These are phyloP conservation scores for Coleophora deauratella DNA, from an alignment of 2,888 invertebrate species.

Conservation along the genomic window DNA sequence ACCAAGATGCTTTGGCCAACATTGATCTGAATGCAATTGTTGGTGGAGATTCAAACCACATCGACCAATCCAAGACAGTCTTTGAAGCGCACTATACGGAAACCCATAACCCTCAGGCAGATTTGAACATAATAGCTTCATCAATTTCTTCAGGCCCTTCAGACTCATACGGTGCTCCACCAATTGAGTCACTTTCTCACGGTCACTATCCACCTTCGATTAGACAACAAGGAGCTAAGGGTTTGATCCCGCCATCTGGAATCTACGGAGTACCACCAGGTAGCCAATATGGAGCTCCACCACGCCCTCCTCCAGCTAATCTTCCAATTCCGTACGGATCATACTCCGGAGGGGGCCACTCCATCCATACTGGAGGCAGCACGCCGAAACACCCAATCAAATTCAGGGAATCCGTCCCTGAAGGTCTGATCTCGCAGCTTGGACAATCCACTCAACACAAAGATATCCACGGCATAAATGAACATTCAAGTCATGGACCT, in stretches of 20 bases:
- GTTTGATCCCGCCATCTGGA: slow-evolving; percentile 75
- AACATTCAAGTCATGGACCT: slow-evolving; percentile 63
- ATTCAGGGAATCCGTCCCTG: slow-evolving; percentile 83
- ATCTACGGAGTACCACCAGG: slow-evolving; percentile 76
- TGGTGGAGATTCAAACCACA: slow-evolving; percentile 61
- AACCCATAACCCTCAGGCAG: slow-evolving; percentile 32
- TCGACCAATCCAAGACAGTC: slow-evolving; percentile 64
- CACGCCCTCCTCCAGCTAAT: slow-evolving; percentile 36
- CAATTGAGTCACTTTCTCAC: slow-evolving; percentile 53
- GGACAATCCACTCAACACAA: slow-evolving; percentile 77
- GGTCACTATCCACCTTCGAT: slow-evolving; percentile 47
- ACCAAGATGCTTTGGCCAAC: slow-evolving; percentile 58
- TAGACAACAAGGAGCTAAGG: slow-evolving; percentile 63
- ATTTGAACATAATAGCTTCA: slow-evolving; percentile 31
- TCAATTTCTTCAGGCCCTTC: slow-evolving; percentile 21
- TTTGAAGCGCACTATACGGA: slow-evolving; percentile 70
- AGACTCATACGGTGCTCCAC: slow-evolving; percentile 59
- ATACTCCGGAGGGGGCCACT: slow-evolving; percentile 56
- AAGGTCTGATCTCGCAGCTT: slow-evolving; percentile 78
- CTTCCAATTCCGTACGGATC: slow-evolving; percentile 60
- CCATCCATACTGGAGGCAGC: slow-evolving; percentile 50
- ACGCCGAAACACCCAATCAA: slow-evolving; percentile 77
- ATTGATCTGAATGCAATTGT: slow-evolving; percentile 57
- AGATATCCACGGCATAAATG: slow-evolving; percentile 69
- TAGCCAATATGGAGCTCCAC: slow-evolving; percentile 61